Evolutionary conservation across 2,797 vertebrate genomes (phyloP), one percentile per base, ranked within the genome.

Genomic region (Pseudochirops cupreus): DNA sequence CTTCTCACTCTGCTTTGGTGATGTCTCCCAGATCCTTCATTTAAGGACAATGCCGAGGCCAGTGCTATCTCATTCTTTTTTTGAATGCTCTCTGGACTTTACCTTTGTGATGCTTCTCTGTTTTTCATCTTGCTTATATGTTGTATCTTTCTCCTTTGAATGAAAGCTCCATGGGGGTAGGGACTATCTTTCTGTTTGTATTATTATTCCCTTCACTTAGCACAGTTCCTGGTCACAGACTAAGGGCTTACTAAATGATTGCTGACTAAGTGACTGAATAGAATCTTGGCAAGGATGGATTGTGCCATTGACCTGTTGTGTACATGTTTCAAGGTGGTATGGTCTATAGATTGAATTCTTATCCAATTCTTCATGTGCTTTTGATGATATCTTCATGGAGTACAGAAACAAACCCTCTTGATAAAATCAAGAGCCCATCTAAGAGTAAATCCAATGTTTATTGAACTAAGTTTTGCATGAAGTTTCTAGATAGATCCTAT

Each of bases 371-470:
- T 26, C 39, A 46, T 46, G 7, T 24, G 21, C 55, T 93, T 94
- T 92, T 91, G 29, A 12, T 10, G 52, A 26, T 91, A 26, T 59
- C 95, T 97, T 56, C 12, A 92, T 82, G n/a, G 39, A 82, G n/a
- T 82, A 10, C 39, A 93, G 31, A 95, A 91, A 56, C 57, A 94
- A 91, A 53, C 55, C 90, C 18, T 94, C 18, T 94, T 24, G 9
- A 74, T 57, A 93, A 96, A 95, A 10, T 74, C 21, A 92, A 39
- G 91, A 94, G 56, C 1, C 46, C 91, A 5, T 29, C 1, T 96
- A 28, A 92, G 55, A 53, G 14, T 56, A 96, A 92, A 87, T 26
- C 89, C 94, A 21, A 94, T 50, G 39, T 14, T n/a, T 95, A 12
- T 13, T 91, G 39, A 57, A 96, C 4, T 90, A 55, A 26, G 91